Evolutionary conservation across 2,113 vertebrate species (phyloP), one percentile per base, ranked within the genome.

Genomic region (mouse (Mus musculus)): DNA sequence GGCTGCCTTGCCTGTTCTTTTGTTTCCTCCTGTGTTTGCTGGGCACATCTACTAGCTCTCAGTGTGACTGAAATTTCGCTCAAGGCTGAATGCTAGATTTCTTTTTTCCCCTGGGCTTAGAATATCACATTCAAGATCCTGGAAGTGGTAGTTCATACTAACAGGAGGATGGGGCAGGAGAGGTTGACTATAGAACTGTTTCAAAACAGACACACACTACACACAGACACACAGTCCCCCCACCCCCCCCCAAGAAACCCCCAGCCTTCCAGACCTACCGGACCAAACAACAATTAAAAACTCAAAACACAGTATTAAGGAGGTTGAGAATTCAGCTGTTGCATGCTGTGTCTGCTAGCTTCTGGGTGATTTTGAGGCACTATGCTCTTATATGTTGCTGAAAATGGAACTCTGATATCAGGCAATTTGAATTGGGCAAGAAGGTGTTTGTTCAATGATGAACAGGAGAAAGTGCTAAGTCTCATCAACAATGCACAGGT

Each of bases 281-380:
- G 7, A 76, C 19, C 39, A 76, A 46, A 46, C 19, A 75, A 12
- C 73, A 75, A 42, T 42, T 42, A 42, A 75, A 42, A 75, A 22
- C 72, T 75, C 22, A 24, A 46, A 76, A 46, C 10, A 5, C 75
- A 76, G 42, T 49, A 46, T 46, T 76, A 26, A 76, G 75, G 59
- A 56, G 7, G 3, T 95, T 92, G 54, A 92, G 88, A 46, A 76
- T 78, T 61, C 75, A 20, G 72, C 56, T 80, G 92, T 94, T 88
- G 77, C 65, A 94, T 67, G 26, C 67, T 80, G 0, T 86, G 5
- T 73, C 26, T 30, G 84, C 28, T 90, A 81, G 61, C 42, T 88
- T 92, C n/a, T 11, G 82, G 63, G 11, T 87, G 49, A 39, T 84
- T 92, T 65, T 36, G 69, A 71, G 33, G 33, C 33, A 16, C 69